These are phyloP conservation scores for Pleuronectes platessa DNA, from an alignment of 2,113 vertebrate genomes.

Conservation along the genomic window DNA sequence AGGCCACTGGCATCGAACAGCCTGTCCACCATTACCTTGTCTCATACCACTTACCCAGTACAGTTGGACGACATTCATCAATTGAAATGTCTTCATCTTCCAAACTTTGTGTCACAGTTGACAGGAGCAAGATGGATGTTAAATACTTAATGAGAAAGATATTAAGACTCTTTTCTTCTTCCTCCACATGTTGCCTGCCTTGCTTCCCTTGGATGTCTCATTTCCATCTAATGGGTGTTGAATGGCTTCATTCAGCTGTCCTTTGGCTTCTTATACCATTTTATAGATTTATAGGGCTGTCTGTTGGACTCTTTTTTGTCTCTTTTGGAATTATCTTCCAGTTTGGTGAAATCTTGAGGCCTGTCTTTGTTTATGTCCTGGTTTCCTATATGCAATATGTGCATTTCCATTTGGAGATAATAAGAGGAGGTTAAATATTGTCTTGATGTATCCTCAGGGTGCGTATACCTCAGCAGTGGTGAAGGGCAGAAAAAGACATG, in stretches of 20 bases:
- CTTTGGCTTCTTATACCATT: not conserved
- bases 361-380: not conserved
- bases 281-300: not conserved
- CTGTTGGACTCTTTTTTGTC: not conserved
- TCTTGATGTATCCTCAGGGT: too few species aligned
- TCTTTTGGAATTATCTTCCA: not conserved
- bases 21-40: conserved; percentile 44
- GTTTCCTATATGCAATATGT: not conserved
- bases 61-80: conserved; percentile 57
- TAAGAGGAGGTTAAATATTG: too few species aligned
- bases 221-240: not conserved
- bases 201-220: not conserved
- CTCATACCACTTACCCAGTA: conserved; percentile 38
- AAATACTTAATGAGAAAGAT: conserved; percentile 31
- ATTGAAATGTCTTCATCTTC: conserved; percentile 45
- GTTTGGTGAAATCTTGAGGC: not conserved
- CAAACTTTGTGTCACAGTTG: conserved; percentile 48
- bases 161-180: conserved; percentile 1
- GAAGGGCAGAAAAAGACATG: not conserved
- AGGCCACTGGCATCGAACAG: conserved; percentile 2
- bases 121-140: conserved; percentile 49
- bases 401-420: not conserved
- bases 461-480: not conserved
- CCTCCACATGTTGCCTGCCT: conserved; percentile 24
- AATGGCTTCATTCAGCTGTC: not conserved